A percentile compares a stretch with the other conserved stretches of the same genome.
These are phyloP conservation scores for Gymnoscopelus braueri DNA, from an alignment of 2,797 vertebrate species.

Conservation along the genomic window DNA sequence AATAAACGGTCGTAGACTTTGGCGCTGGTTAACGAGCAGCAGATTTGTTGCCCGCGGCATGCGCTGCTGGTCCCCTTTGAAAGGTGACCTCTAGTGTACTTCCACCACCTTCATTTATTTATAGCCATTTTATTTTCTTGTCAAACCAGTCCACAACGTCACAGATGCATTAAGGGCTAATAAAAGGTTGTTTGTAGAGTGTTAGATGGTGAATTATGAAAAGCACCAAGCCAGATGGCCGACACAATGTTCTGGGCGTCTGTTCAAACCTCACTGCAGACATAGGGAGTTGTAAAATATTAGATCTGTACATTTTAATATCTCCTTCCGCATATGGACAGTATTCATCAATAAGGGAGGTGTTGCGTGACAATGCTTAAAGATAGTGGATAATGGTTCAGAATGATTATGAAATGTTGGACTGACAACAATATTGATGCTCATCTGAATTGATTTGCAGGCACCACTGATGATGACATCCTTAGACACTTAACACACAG, in stretches of 20 bases:
- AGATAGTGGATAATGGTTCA: no score
- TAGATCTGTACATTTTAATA: no score
- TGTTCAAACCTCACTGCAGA: background rate
- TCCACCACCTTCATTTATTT: constrained; percentile 24
- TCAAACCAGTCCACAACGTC: constrained; percentile 33
- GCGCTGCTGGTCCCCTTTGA: constrained; percentile 15
- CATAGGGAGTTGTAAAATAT: no score
- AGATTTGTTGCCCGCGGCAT: constrained; percentile 23
- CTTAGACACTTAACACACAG: no score
- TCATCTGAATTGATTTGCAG: no score
- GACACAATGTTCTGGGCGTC: background rate
- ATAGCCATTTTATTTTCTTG: constrained; percentile 46
- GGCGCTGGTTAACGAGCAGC: constrained; percentile 39
- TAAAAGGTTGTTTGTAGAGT: constrained; percentile 47
- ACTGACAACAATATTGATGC: no score
- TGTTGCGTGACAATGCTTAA: no score
- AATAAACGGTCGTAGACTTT: constrained; percentile 57
- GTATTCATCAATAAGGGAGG: no score
- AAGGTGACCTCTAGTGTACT: constrained; percentile 17
- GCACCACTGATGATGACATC: no score
- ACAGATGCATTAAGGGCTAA: constrained; percentile 40
- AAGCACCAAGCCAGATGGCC: constrained; percentile 6
- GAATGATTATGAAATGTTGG: no score
- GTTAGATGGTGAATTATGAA: constrained; percentile 22
- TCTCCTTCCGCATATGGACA: no score